These are phyloP conservation scores for Troilus luridus DNA, from an alignment of 2,888 invertebrate genomes.

Conservation along the genomic window DNA sequence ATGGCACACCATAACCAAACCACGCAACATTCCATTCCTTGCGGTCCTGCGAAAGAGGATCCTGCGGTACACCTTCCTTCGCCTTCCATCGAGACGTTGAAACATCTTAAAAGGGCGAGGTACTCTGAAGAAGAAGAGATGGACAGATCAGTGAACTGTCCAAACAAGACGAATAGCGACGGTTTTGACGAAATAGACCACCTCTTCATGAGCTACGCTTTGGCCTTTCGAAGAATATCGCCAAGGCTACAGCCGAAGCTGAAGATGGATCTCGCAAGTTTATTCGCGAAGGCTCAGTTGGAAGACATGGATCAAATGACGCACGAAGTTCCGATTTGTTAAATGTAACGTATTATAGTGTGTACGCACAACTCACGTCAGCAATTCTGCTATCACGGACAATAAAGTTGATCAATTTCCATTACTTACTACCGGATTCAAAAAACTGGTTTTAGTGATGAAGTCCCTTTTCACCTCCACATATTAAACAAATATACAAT, in stretches of 20 bases:
- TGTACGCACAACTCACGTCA: no score
- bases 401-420: no score
- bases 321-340: no score
- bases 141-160: not conserved
- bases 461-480: no score
- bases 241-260: not conserved
- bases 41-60: not conserved
- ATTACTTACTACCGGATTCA: no score
- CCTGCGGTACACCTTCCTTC: not conserved
- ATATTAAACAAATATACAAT: no score
- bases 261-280: not conserved
- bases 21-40: not conserved
- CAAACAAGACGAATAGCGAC: not conserved
- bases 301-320: not conserved
- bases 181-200: not conserved
- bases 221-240: not conserved
- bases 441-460: no score
- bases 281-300: not conserved
- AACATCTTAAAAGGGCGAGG: not conserved
- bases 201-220: conserved; percentile 23
- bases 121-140: not conserved
- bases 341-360: no score
- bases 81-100: not conserved
- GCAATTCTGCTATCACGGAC: no score
- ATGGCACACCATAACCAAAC: not conserved